Conservation (phyloP, 2,113 vertebrate species). For the Dicentrarchus labrax region DNA sequence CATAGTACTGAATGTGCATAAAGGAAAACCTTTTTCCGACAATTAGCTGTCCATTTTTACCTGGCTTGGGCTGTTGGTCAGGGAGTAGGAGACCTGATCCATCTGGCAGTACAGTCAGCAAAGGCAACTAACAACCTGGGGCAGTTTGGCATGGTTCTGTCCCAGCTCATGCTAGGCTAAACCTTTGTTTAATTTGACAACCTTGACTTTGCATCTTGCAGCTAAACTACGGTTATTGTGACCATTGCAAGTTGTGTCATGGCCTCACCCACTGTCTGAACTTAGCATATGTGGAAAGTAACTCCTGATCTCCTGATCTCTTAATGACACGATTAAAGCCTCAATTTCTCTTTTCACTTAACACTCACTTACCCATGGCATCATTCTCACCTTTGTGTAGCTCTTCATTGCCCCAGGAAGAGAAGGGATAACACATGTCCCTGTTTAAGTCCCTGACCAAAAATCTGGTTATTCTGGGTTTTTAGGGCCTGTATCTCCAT, state of each 20-base stretch:
- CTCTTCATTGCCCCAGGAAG: background rate
- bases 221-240: conserved; percentile 2
- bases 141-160: conserved; percentile 24
- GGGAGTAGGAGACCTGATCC: conserved; percentile 32
- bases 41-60: conserved; percentile 17
- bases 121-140: conserved; percentile 17
- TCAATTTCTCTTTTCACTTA: background rate
- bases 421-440: background rate
- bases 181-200: conserved; percentile 16
- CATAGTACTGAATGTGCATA: background rate
- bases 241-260: background rate
- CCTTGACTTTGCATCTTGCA: conserved; percentile 1
- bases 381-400: background rate
- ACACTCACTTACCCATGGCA: background rate
- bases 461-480: background rate
- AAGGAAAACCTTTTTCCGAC: background rate
- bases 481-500: background rate
- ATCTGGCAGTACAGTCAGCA: conserved; percentile 31
- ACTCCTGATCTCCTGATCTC: background rate
- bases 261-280: background rate
- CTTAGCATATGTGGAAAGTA: background rate
- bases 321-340: background rate
- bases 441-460: background rate
- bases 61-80: conserved; percentile 16
- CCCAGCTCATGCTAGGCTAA: background rate